These are phyloP conservation scores for Melieria omissa DNA, from an alignment of 2,888 invertebrate genomes.

Conservation along the genomic window DNA sequence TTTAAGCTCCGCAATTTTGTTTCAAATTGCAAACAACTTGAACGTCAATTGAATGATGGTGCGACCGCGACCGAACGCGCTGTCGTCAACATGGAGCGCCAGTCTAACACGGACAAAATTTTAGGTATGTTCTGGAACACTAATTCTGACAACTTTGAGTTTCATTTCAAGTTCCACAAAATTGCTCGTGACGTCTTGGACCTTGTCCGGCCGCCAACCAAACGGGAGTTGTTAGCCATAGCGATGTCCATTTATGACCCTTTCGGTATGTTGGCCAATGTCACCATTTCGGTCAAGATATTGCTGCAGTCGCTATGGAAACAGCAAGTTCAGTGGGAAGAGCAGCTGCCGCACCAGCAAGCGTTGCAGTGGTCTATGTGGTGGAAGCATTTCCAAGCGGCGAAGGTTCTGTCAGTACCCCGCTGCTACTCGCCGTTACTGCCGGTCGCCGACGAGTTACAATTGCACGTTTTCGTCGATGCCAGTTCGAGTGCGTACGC, in stretches of 20 bases:
- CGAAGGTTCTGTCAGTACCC: constrained; percentile 27
- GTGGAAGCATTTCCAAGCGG: constrained; percentile 13
- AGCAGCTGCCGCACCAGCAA: background rate
- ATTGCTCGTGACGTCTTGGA: background rate
- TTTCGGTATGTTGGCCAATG: constrained; percentile 34
- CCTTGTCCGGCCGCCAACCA: constrained; percentile 16
- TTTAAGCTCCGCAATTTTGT: constrained; percentile 6
- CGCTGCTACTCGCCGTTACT: constrained; percentile 20
- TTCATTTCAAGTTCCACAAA: background rate
- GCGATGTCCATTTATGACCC: constrained; percentile 44
- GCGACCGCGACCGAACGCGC: background rate
- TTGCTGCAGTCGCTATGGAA: constrained; percentile 38
- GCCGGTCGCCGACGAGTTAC: background rate
- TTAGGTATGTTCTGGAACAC: constrained; percentile 8
- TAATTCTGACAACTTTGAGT: background rate
- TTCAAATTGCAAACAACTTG: constrained; percentile 4
- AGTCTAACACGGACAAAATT: constrained; percentile 3
- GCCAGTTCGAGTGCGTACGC: constrained; percentile 1
- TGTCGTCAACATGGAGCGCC: constrained; percentile 3
- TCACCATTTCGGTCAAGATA: constrained; percentile 29
- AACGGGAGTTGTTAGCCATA: constrained; percentile 38
- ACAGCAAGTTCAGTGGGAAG: constrained; percentile 34
- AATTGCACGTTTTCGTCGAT: constrained; percentile 23
- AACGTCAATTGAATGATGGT: background rate
- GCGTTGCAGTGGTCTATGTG: background rate